Evolutionary conservation across 2,888 invertebrate genomes (phyloP), one percentile per base, ranked within the genome.

Genomic region (Meloe dianella): DNA sequence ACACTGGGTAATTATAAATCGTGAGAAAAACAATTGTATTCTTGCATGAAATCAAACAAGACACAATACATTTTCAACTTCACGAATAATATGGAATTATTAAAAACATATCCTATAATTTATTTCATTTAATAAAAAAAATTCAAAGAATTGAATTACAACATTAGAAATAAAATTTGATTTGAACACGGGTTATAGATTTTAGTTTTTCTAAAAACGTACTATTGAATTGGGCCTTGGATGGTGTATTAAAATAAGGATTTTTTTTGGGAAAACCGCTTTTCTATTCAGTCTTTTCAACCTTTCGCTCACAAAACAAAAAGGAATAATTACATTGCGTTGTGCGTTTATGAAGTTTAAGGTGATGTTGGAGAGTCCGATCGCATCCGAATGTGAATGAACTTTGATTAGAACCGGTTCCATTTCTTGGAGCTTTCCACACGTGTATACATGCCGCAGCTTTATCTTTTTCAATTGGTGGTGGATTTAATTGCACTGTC

Each of bases 331-430:
- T 78, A 78, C 71, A 63, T 63, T 61, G 65, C 65, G 57, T 67
- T 68, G 77, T 77, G 76, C 74, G 76, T 75, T 77, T 78, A 76
- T 75, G 76, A 79, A 74, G 75, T 74, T n/a, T 67, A 65, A 66
- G 59, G 66, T 66, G 58, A 70, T 10, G 70, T 65, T 67, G 72
- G 69, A 65, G 69, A 71, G 75, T 73, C 71, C 72, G 78, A 75
- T 78, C 77, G 75, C 76, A 78, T 76, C 76, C 71, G 74, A 73
- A 78, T 78, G 81, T 81, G 80, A 81, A 81, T 80, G 81, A 81
- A 81, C 81, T 79, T 78, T 76, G 75, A 74, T 72, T 74, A 74
- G 77, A 81, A 80, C 81, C 80, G 80, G 80, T 81, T 80, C 73
- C 75, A 73, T 75, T 78, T 78, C 79, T 78, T 75, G 72, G 75